phyloP scores from a whole-genome alignment of 2,797 vertebrate genomes.

The Eulemur rubriventer region DNA sequence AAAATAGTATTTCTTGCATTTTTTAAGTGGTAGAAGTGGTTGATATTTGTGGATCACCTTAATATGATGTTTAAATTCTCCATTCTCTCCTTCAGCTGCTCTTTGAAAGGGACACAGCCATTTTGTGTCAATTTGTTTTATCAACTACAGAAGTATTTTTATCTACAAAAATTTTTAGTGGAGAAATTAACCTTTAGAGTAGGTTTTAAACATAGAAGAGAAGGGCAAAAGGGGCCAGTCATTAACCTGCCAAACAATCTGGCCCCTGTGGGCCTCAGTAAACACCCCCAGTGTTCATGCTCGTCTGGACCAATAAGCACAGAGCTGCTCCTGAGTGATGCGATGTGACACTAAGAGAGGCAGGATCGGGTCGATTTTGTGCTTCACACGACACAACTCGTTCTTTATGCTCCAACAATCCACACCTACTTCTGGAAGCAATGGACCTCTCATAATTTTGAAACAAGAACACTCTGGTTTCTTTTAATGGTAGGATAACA shows the following conservation, averaged over 20 bases:
- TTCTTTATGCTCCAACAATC: neutral
- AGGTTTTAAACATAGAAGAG: constrained; percentile 28
- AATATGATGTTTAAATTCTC: constrained; percentile 11
- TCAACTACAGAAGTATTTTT: constrained; percentile 31
- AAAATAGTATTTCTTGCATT: neutral
- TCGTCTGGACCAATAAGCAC: neutral
- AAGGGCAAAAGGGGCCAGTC: neutral
- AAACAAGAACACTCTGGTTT: constrained; percentile 10
- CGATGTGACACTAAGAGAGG: neutral
- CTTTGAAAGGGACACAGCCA: neutral
- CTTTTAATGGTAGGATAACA: constrained; percentile 32
- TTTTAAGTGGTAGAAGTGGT: neutral
- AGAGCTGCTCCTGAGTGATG: neutral
- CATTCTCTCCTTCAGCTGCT: constrained; percentile 6
- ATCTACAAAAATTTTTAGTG: neutral
- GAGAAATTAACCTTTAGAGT: neutral
- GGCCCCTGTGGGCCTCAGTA: neutral
- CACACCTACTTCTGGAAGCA: constrained; percentile 40
- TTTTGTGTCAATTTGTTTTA: constrained; percentile 16
- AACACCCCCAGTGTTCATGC: neutral
- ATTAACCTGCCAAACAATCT: neutral
- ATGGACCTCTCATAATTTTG: constrained; percentile 5
- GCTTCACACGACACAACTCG: neutral
- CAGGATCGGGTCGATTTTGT: constrained; percentile 30
- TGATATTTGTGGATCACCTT: constrained; percentile 18